Base-by-base conservation (phyloP, 2,888 invertebrate genomes). In the Coremacera marginata region DNA sequence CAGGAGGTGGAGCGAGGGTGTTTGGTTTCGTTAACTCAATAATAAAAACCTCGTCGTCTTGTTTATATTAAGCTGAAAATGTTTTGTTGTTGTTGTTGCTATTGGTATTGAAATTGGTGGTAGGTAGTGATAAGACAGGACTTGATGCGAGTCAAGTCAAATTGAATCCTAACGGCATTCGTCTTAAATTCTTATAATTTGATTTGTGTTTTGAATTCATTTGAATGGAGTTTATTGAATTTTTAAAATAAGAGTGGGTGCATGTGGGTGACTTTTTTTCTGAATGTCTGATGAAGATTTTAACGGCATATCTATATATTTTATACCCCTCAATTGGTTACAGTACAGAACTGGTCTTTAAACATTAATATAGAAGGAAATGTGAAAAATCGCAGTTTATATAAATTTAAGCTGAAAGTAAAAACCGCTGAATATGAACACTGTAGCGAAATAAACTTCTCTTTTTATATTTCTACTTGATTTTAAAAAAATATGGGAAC, bases 1-100 rank as follows among this genome's bases (percentile, higher is more conserved):
- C 22, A n/a, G 55, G 19, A n/a, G 55, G 8, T 55, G 55, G 19
- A n/a, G 55, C 19, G 37, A 19, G 16, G 65, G 65, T 65, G 65
- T 31, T 8, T 31, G 37, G 67, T 44, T 44, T 34, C 60, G 67
- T 67, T 65, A 34, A 67, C 67, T 67, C 67, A 67, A 67, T 67
- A 67, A 67, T 67, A 67, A 67, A 67, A 44, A 67, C 67, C 67
- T 67, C 67, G 44, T 67, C 67, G 44, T 60, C 57, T 67, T 67
- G 67, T 67, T 67, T 60, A 25, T 27, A 27, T 60, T 60, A 60
- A 60, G 57, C 25, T 14, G 57, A 22, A 27, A 60, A 37, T 37
- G 31, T n/a, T 67, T 37, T 34, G 44, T 34, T 67, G 44, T 37
- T 37, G 37, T 37, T 37, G n/a, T 63, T 31, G 63, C n/a, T 34